Evolutionary conservation across 64 coral and sea anemone species (phyloP), one percentile per base, ranked within the genome.

Genomic region (Trachythela sp.): DNA sequence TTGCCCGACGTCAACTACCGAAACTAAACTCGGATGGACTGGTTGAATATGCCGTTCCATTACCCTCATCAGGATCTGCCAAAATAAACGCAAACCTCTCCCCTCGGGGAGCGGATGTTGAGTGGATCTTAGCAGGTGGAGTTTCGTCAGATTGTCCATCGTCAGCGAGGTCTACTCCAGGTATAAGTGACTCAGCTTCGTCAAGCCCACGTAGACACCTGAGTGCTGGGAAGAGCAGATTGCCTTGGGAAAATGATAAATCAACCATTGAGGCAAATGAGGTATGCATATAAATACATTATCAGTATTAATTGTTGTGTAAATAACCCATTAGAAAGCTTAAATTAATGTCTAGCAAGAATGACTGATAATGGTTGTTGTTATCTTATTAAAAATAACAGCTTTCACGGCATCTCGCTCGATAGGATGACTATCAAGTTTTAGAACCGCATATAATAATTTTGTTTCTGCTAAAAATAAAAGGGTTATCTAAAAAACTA

Each of bases 31-130:
- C 91, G 48, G 96, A 99, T 95, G 96, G 96, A 4, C 91, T 99
- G 36, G 96, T 99, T 41, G 96, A 99, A 67, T 99, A 99, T 93
- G 96, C 96, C 39, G 52, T 99, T 86, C 93, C 96, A 24, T 87
- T 94, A 42, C 96, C 96, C 26, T 92, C 93, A 17, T 92, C 95
- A 3, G 93, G 93, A 48, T 95, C 93, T 59, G 88, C 86, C 7
- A 94, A 94, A 56, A 93, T 93, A 33, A 91, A 93, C 22, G 89
- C 8, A 54, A 93, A 75, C 30, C 2, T 80, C 8, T 84, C 83
- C 15, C 93, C 91, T 30, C 86, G 93, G 75, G 96, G 96, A 59
- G 96, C 96, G 42, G 96, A 99, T 91, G 93, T 99, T 87, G 96
- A 99, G 77, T 99, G 96, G 96, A 87, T 99, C 22, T 85, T 95